Percentiles rank a stretch among this genome's conserved stretches.
Conservation (phyloP, 2,113 vertebrate genomes). For the Crotalus horridus region DNA sequence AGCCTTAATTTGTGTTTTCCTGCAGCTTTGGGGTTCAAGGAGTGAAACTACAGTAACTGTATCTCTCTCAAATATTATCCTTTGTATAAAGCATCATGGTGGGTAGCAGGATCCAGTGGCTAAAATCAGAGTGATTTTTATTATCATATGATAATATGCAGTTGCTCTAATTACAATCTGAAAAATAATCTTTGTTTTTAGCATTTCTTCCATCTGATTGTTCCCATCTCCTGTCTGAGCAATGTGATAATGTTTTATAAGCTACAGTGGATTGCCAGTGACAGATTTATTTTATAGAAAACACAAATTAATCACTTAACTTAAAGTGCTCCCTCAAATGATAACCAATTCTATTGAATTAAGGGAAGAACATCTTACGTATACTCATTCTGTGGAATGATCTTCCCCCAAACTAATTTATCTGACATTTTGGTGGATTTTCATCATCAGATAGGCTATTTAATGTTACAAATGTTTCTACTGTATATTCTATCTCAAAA, state of each 20-base stretch:
- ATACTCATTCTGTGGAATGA: not conserved
- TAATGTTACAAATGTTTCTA: not conserved
- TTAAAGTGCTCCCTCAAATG: not conserved
- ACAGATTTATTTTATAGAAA: not conserved
- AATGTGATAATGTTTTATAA: not conserved
- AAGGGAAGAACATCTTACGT: not conserved
- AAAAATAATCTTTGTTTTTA: not conserved
- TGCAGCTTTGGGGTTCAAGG: not conserved
- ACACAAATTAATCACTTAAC: not conserved
- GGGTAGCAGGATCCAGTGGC: not conserved
- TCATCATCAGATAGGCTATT: not conserved
- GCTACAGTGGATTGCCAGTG: not conserved
- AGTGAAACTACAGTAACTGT: not conserved
- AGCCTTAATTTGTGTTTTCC: not conserved
- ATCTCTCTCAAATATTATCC: not conserved
- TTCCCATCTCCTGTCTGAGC: not conserved
- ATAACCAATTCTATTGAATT: not conserved
- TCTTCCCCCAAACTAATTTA: not conserved
- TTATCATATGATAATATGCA: not conserved
- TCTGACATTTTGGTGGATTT: not conserved
- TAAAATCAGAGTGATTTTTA: not conserved
- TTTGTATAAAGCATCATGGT: not conserved
- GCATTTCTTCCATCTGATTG: not conserved
- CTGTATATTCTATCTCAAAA: not conserved
- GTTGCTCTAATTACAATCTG: not conserved